Evolutionary conservation across 1,140 invertebrate species (phyloP).

Genomic region (Pogonomyrmex californicus): DNA sequence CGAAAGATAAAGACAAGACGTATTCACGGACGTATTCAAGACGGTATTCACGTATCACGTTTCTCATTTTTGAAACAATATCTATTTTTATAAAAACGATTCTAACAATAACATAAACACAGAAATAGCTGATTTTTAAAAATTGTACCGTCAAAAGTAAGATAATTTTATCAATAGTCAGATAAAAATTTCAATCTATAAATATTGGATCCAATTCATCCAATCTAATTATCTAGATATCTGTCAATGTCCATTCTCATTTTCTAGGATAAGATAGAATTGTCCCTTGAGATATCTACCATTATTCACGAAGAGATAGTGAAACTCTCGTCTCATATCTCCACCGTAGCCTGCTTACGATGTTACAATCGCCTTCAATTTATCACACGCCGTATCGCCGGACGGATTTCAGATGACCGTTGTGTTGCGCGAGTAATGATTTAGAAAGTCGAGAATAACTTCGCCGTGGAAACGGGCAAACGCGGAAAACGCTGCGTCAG

Average conservation of each 20-base stretch:
- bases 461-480: neutral
- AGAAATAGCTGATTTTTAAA: neutral
- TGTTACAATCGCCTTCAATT: slow-evolving; percentile 16
- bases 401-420: slow-evolving; percentile 38
- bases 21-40: too few species aligned
- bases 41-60: neutral
- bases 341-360: slow-evolving; percentile 14
- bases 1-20: neutral
- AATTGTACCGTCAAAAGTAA: neutral
- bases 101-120: neutral
- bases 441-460: slow-evolving; percentile 47
- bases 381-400: slow-evolving; percentile 24
- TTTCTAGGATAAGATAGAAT: neutral
- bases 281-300: slow-evolving; percentile 20
- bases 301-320: slow-evolving; percentile 33
- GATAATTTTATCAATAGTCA: neutral
- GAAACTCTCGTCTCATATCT: slow-evolving; percentile 19
- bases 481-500: slow-evolving; percentile 37
- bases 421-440: slow-evolving; percentile 26
- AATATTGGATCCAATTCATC: neutral
- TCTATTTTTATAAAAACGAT: neutral
- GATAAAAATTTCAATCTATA: neutral
- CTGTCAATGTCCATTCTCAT: slow-evolving; percentile 3
- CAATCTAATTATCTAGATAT: slow-evolving; percentile 6
- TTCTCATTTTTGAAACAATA: neutral